Conservation (phyloP, 2,797 vertebrate species). For the Mormyrops attenuatus region DNA sequence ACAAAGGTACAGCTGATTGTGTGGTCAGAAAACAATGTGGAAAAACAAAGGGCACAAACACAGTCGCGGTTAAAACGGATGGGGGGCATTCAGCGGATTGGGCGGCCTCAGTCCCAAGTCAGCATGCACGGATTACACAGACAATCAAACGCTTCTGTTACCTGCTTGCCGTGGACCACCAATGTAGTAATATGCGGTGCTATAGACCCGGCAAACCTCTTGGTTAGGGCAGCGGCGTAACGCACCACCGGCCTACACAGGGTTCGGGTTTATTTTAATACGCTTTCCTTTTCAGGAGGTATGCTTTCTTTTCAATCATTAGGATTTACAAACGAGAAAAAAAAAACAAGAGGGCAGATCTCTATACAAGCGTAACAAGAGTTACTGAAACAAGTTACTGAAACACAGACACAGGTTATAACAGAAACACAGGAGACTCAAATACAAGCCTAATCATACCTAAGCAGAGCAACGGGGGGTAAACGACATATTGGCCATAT, state of each 20-base stretch:
- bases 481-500: not conserved
- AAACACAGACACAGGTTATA: conserved; percentile 11
- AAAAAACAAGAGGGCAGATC: conserved; percentile 24
- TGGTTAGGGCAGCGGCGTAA: conserved; percentile 76
- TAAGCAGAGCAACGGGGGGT: not conserved
- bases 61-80: conserved; percentile 34
- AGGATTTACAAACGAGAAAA: not conserved
- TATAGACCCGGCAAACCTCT: conserved; percentile 91
- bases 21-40: not conserved
- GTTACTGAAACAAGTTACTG: conserved; percentile 15
- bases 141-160: conserved; percentile 57
- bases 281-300: not conserved
- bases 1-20: not conserved
- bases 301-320: conserved; percentile 23
- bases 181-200: conserved; percentile 93
- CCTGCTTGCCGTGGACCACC: conserved; percentile 97
- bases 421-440: not conserved
- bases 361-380: conserved; percentile 22
- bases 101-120: conserved; percentile 9
- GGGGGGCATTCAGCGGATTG: conserved; percentile 50
- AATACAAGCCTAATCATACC: not conserved
- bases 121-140: conserved; percentile 13
- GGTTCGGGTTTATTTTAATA: conserved; percentile 32
- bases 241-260: conserved; percentile 83
- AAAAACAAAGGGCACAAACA: not conserved